A percentile compares a stretch with the other conserved stretches of the same genome.
These are phyloP conservation scores for Prochilodus magdalenae DNA, from an alignment of 2,113 vertebrate genomes.

Conservation along the genomic window DNA sequence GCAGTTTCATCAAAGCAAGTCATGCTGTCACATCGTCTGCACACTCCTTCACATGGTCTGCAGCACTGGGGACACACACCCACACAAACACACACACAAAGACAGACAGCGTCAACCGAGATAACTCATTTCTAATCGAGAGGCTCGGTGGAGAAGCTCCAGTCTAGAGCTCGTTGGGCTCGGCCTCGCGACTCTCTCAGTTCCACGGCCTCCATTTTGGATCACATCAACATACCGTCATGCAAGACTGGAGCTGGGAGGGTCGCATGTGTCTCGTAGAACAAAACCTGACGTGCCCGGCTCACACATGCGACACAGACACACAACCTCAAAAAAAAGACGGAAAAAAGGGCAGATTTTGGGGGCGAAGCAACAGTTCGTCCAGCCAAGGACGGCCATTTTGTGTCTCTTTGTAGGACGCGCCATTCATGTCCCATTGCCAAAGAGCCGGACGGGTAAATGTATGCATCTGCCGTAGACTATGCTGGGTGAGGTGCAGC, in stretches of 20 bases:
- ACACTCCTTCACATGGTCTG: conserved; percentile 10
- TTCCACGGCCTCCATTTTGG: background rate
- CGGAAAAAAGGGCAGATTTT: background rate
- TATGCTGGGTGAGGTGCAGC: too few relatives aligned
- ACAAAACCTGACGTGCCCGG: background rate
- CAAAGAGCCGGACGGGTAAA: too few relatives aligned
- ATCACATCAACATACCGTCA: background rate
- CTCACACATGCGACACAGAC: background rate
- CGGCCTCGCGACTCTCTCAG: background rate
- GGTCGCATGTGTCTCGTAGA: background rate
- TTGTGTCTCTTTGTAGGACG: background rate
- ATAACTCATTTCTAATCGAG: background rate
- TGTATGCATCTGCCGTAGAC: too few relatives aligned
- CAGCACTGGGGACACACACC: background rate
- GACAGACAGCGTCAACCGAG: conserved; percentile 23
- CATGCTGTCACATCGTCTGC: conserved; percentile 1
- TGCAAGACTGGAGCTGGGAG: background rate
- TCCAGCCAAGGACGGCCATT: background rate
- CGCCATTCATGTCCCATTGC: background rate
- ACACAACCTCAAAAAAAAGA: background rate
- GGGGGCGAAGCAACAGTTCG: background rate
- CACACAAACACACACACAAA: conserved; percentile 25
- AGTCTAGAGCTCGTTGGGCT: background rate
- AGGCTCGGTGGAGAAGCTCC: too few relatives aligned
- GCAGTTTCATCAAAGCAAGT: background rate